Base-by-base conservation (phyloP, 2,113 vertebrate species). In the Brachirus orientalis region DNA sequence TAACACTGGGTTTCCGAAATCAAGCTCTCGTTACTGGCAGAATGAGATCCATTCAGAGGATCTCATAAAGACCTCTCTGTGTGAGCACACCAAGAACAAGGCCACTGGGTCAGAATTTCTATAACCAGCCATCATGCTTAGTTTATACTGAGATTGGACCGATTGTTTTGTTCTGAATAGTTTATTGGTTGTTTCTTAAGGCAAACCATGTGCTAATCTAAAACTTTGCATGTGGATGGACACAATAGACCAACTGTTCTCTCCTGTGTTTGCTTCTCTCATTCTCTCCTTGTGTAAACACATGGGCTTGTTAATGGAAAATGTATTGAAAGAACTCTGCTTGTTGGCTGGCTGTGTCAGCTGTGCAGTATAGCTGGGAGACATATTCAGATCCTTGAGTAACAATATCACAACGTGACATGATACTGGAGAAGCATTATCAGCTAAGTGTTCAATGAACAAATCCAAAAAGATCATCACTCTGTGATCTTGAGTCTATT, bases 221-320 rank as follows among this genome's bases (percentile, higher is more conserved):
- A 87, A 88, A 71, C 38, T 63, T 63, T 75, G 74, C 75, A 65
- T 80, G 71, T 63, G 64, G 65, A 63, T 50, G 68, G 48, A 73
- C 63, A 89, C 80, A 90, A 80, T 73, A 62, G 64, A 16, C 43
- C 54, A 13, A 74, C 69, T 90, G 81, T 89, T 88, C 77, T 57
- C 75, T 48, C 40, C 63, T 69, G 52, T 55, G 60, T 80, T 78
- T 66, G 70, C 72, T 77, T 79, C 47, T 69, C 69, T 72, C 4
- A 7, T 59, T 59, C 62, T 56, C 56, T 50, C 62, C 33, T 46
- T 73, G 54, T 79, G 68, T 80, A 83, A 83, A 88, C 74, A 80
- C 63, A 72, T 55, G 64, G 33, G 76, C 58, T 77, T 70, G 72
- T 71, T 78, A 79, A 65, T 69, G 44, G 57, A 61, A 82, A 66